Conservation (phyloP, 2,113 vertebrate genomes). For the Myocastor coypus region DNA sequence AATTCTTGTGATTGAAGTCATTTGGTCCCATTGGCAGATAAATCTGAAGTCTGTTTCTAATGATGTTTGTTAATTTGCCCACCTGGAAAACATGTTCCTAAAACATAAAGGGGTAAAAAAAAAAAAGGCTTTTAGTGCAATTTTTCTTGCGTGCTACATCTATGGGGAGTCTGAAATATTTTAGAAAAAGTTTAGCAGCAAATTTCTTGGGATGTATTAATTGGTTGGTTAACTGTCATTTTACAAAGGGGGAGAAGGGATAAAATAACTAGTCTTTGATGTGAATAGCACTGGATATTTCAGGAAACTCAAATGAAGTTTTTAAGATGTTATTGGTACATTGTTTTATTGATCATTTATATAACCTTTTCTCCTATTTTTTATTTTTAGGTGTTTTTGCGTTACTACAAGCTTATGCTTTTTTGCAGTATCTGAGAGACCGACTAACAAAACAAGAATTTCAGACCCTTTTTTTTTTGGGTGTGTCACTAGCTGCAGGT, state of each 20-base stretch:
- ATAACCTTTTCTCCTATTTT: constrained; percentile 55
- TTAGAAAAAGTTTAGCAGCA: not conserved
- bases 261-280: constrained; percentile 7
- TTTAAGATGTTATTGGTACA: not conserved
- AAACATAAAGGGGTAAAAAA: not conserved
- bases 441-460: constrained; percentile 96
- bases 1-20: not conserved
- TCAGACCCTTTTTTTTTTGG: constrained; percentile 96
- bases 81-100: not conserved
- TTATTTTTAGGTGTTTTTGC: constrained; percentile 94
- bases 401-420: constrained; percentile 96
- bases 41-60: not conserved
- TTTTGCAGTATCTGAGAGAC: constrained; percentile 96
- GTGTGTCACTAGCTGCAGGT: constrained; percentile 94
- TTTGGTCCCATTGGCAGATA: constrained; percentile 13
- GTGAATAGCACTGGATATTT: not conserved
- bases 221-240: not conserved
- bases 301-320: not conserved
- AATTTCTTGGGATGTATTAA: constrained; percentile 30
- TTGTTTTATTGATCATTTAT: constrained; percentile 18
- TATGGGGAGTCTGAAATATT: not conserved
- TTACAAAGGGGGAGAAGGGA: not conserved
- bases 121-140: not conserved
- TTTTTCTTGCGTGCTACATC: not conserved
- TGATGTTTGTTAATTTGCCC: not conserved